Base-by-base conservation (phyloP, 2,797 vertebrate species). In the Muscicapa striata region DNA sequence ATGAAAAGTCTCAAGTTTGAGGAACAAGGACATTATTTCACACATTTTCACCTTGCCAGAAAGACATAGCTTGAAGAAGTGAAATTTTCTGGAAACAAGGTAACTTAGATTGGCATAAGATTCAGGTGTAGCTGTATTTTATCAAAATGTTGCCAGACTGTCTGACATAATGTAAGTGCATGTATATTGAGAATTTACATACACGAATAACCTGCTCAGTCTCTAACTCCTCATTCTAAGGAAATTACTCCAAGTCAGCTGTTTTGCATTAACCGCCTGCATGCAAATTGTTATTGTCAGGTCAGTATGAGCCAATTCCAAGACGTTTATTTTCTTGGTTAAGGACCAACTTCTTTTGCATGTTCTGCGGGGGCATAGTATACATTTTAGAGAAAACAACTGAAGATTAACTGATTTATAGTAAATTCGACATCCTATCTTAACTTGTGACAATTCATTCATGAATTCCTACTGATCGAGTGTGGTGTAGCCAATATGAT, bases 231-330 rank as follows among this genome's bases (percentile, higher is more conserved):
- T 74, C 49, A n/a, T 74, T 80, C 41, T 40, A 72, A 87, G 66
- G 48, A 75, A 93, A 62, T 84, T 34, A 59, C 34, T 69, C 29
- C 66, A 52, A 80, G 72, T 83, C 46, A 80, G 27, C 79, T 94
- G 75, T 84, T 95, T 41, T 69, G 61, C 66, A 67, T 94, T 92
- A 89, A 74, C 82, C 91, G 79, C 79, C 73, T 75, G 38, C 14
- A 38, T 78, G 83, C 58, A 84, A 86, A 91, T 86, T 84, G n/a
- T 75, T 89, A 76, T 58, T 93, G 76, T 91, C 79, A 59, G 62
- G 58, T 91, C 79, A 88, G 18, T 58, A 40, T 11, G 43, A 91
- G 67, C 52, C 84, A 69, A 84, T 84, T 73, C 40, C 62, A 81
- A 90, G 59, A 15, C 0, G 1, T 75, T 95, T 78, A 55, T 86